These are phyloP conservation scores for Aphodius granarius DNA, from an alignment of 2,888 invertebrate species.

Conservation along the genomic window DNA sequence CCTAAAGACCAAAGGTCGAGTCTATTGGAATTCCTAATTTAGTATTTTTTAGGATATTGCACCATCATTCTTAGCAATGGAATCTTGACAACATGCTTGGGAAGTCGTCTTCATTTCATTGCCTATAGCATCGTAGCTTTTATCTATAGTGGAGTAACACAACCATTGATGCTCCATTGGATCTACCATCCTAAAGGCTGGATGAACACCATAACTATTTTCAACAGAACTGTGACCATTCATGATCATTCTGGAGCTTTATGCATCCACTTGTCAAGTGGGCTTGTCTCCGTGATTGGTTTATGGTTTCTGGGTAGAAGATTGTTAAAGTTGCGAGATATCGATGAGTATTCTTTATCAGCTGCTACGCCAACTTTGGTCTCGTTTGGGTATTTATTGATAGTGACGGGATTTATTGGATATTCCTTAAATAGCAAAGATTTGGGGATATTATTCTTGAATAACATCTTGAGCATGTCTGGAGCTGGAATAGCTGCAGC, in stretches of 20 bases:
- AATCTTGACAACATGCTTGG: slow-evolving; percentile 44
- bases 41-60: slow-evolving; percentile 45
- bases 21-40: no score
- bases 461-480: slow-evolving; percentile 27
- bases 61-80: slow-evolving; percentile 45
- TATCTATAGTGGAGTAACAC: slow-evolving; percentile 43
- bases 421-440: slow-evolving; percentile 32
- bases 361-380: slow-evolving; percentile 37
- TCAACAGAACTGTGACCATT: slow-evolving; percentile 35
- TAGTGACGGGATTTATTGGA: slow-evolving; percentile 45
- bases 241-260: slow-evolving; percentile 47
- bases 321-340: slow-evolving; percentile 43
- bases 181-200: slow-evolving; percentile 47
- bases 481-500: slow-evolving; percentile 27
- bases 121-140: slow-evolving; percentile 41
- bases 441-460: slow-evolving; percentile 31
- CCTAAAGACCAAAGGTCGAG: no score
- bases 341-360: slow-evolving; percentile 47
- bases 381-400: slow-evolving; percentile 42
- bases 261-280: slow-evolving; percentile 46
- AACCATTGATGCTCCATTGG: slow-evolving; percentile 51
- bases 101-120: slow-evolving; percentile 45
- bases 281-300: slow-evolving; percentile 45
- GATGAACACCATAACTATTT: slow-evolving; percentile 41
- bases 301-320: slow-evolving; percentile 47